phyloP scores from a whole-genome alignment of 2,888 invertebrate genomes.

The Plutella xylostella region DNA sequence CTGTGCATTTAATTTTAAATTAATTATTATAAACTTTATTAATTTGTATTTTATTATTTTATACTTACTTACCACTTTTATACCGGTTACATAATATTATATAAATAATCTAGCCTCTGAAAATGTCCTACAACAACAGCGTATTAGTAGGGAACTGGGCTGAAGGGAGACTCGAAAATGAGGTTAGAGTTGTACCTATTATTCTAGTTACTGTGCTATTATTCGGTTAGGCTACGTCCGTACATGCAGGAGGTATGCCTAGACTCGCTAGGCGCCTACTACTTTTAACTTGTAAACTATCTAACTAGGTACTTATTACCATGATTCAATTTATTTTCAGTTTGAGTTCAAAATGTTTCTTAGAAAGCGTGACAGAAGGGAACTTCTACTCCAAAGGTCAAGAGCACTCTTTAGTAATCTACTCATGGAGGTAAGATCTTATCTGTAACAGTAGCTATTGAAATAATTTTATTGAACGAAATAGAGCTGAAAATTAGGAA shows the following conservation, averaged over 20 bases:
- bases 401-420: slow-evolving; percentile 56
- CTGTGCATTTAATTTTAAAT: too few species aligned
- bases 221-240: neutral
- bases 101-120: too few species aligned
- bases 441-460: neutral
- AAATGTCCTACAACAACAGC: slow-evolving; percentile 42
- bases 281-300: too few species aligned
- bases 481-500: too few species aligned
- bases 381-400: slow-evolving; percentile 53
- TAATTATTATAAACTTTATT: neutral
- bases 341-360: slow-evolving; percentile 54
- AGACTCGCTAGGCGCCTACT: neutral
- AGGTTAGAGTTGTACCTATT: slow-evolving; percentile 30
- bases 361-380: slow-evolving; percentile 50
- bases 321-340: slow-evolving; percentile 27
- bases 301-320: too few species aligned
- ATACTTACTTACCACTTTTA: neutral
- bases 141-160: slow-evolving; percentile 57
- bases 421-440: slow-evolving; percentile 44
- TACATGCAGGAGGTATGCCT: neutral
- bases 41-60: neutral
- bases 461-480: too few species aligned
- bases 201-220: slow-evolving; percentile 4
- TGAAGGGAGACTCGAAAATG: slow-evolving; percentile 54
- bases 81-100: too few species aligned